These are phyloP conservation scores for Notodonta ziczac DNA, from an alignment of 2,888 invertebrate species.

Conservation along the genomic window DNA sequence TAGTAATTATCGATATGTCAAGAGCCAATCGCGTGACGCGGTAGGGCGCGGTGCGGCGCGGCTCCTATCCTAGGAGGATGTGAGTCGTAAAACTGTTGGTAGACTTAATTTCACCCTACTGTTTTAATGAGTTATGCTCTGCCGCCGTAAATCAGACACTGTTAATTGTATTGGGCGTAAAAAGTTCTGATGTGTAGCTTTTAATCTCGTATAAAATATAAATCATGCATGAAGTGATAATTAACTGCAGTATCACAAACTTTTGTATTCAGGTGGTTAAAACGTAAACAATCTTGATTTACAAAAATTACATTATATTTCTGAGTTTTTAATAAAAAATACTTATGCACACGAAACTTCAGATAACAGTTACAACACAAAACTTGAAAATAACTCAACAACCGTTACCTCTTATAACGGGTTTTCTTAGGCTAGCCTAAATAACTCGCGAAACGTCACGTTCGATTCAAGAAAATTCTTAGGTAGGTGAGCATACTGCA, in stretches of 20 bases:
- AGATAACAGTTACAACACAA: too few species aligned
- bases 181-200: neutral
- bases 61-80: constrained; percentile 67
- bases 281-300: too few species aligned
- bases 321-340: too few species aligned
- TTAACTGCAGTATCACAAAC: neutral
- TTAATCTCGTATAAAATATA: neutral
- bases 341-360: too few species aligned
- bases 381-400: too few species aligned
- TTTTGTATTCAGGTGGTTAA: neutral
- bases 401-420: too few species aligned
- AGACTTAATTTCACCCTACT: constrained; percentile 78
- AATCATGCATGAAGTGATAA: neutral
- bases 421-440: too few species aligned
- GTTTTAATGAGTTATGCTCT: constrained; percentile 67
- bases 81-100: constrained; percentile 77
- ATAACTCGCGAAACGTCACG: too few species aligned
- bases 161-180: constrained; percentile 26
- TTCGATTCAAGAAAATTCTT: too few species aligned
- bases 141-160: constrained; percentile 54
- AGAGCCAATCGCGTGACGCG: neutral
- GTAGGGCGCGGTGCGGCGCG: constrained; percentile 11
- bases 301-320: too few species aligned
- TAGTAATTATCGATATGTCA: neutral
- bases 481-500: too few species aligned